phyloP scores from a whole-genome alignment of 1,140 invertebrate genomes.

The Psilanteris sp. region DNA sequence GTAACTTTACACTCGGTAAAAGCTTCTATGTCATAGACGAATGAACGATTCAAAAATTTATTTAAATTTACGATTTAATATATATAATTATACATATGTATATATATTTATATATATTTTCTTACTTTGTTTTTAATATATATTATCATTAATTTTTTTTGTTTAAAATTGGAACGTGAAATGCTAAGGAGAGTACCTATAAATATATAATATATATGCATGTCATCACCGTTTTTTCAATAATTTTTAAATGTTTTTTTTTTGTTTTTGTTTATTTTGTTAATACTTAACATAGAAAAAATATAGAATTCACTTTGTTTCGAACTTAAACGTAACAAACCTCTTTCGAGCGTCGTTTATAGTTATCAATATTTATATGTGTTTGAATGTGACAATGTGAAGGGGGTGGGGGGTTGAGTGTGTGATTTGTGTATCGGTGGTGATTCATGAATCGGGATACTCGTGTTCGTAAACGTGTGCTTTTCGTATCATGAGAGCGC shows the following conservation, averaged over 20 bases:
- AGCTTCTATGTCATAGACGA: slow-evolving; percentile 51
- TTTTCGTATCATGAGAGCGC: slow-evolving; percentile 46
- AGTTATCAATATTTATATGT: slow-evolving; percentile 55
- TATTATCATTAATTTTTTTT: slow-evolving; percentile 61
- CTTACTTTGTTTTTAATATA: slow-evolving; percentile 52
- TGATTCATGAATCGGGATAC: slow-evolving; percentile 15
- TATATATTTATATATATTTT: slow-evolving; percentile 46
- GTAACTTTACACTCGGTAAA: slow-evolving; percentile 42
- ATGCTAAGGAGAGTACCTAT: slow-evolving; percentile 76
- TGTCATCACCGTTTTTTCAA: slow-evolving; percentile 68
- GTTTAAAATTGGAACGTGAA: slow-evolving; percentile 71
- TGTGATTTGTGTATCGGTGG: slow-evolving; percentile 11
- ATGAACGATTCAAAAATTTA: slow-evolving; percentile 29
- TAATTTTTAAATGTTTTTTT: slow-evolving; percentile 51
- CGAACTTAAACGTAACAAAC: slow-evolving; percentile 78
- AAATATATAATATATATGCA: slow-evolving; percentile 78
- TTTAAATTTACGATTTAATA: slow-evolving; percentile 30
- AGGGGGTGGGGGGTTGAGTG: neutral
- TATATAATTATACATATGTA: too few relatives aligned
- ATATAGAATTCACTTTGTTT: slow-evolving; percentile 78
- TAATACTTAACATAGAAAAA: slow-evolving; percentile 80
- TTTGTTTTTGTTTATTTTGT: too few relatives aligned
- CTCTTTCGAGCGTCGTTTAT: slow-evolving; percentile 67
- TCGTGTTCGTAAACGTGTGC: slow-evolving; percentile 22
- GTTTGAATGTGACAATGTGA: slow-evolving; percentile 8